These are phyloP conservation scores for Pandemis corylana DNA, from an alignment of 2,888 invertebrate genomes.

Conservation along the genomic window DNA sequence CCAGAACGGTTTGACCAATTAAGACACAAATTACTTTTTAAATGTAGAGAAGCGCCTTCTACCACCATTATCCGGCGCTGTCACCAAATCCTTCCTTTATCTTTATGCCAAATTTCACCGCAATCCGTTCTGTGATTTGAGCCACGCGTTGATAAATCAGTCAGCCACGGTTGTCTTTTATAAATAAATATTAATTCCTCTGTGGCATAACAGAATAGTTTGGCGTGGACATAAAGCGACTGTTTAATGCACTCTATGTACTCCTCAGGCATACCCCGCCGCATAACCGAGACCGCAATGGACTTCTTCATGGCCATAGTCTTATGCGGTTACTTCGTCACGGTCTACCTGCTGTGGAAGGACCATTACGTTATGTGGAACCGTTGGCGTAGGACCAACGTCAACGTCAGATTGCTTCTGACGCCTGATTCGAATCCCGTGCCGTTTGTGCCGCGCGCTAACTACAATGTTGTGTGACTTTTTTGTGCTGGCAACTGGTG, in stretches of 20 bases:
- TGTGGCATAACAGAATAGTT: too few relatives aligned
- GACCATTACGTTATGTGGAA: slow-evolving; percentile 89
- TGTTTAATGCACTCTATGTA: not conserved
- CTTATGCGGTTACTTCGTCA: slow-evolving; percentile 86
- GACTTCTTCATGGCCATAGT: slow-evolving; percentile 87
- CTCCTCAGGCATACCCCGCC: slow-evolving; percentile 77
- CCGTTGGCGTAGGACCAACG: slow-evolving; percentile 87
- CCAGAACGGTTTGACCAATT: too few relatives aligned
- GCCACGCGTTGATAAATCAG: too few relatives aligned
- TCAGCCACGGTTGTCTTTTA: too few relatives aligned
- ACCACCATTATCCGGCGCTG: too few relatives aligned
- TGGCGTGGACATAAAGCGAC: too few relatives aligned
- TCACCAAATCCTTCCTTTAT: too few relatives aligned
- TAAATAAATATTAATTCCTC: too few relatives aligned
- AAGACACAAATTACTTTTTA: too few relatives aligned
- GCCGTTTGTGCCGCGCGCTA: slow-evolving; percentile 72
- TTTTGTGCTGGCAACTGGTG: slow-evolving; percentile 39
- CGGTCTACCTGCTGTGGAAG: slow-evolving; percentile 86
- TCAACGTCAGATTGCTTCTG: slow-evolving; percentile 86
- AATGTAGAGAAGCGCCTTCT: too few relatives aligned
- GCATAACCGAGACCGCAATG: slow-evolving; percentile 86
- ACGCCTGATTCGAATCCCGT: slow-evolving; percentile 80
- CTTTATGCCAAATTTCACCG: too few relatives aligned
- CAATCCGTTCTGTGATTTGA: too few relatives aligned
- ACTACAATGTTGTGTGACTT: slow-evolving; percentile 73